Conservation (phyloP, 2,113 vertebrate species). For the Aythya baeri region DNA sequence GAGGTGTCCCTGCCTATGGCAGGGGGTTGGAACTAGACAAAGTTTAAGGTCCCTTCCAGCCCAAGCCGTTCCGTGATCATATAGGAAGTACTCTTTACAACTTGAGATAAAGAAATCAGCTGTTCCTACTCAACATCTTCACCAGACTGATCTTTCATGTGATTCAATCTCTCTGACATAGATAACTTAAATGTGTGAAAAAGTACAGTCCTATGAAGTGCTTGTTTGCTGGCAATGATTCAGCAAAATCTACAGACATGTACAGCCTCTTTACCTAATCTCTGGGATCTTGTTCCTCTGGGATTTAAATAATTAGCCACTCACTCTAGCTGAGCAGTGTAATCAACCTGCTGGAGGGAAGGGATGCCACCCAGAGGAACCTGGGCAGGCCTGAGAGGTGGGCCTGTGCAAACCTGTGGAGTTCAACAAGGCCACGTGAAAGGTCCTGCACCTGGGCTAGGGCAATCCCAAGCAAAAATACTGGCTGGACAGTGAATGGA, state of each 20-base stretch:
- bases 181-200: neutral
- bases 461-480: neutral
- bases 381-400: neutral
- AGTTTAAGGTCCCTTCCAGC: no score
- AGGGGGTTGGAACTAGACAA: no score
- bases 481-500: neutral
- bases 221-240: neutral
- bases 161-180: neutral
- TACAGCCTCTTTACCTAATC: neutral
- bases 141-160: neutral
- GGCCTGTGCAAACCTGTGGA: neutral
- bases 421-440: neutral
- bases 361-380: neutral
- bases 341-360: neutral
- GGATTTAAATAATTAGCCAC: neutral
- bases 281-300: neutral
- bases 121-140: neutral
- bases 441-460: neutral
- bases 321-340: neutral
- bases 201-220: rapidly evolving
- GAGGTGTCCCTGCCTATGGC: no score
- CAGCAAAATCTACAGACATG: neutral
- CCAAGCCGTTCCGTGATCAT: no score
- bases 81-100: neutral
- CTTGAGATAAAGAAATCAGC: neutral